phyloP scores from a whole-genome alignment of 2,888 invertebrate species.

The Salticus scenicus region DNA sequence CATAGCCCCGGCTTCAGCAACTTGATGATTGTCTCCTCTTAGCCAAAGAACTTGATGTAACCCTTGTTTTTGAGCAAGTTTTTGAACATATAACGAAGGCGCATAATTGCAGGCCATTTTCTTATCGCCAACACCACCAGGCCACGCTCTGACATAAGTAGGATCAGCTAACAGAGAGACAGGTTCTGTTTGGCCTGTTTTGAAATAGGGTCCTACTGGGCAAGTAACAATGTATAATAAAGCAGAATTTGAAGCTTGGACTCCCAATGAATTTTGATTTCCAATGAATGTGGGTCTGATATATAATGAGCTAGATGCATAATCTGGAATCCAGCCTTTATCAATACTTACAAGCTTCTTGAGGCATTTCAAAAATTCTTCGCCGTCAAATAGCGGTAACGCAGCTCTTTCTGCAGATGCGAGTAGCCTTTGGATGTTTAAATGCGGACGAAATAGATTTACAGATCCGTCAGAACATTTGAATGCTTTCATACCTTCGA shows the following conservation, averaged over 20 bases:
- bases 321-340: slow-evolving; percentile 97
- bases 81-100: slow-evolving; percentile 78
- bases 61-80: slow-evolving; percentile 85
- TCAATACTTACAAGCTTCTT: slow-evolving; percentile 91
- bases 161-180: slow-evolving; percentile 95
- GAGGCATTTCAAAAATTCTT: slow-evolving; percentile 90
- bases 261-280: slow-evolving; percentile 91
- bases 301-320: slow-evolving; percentile 90
- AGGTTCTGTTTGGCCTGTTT: slow-evolving; percentile 81
- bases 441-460: slow-evolving; percentile 93
- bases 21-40: slow-evolving; percentile 91
- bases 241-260: slow-evolving; percentile 89
- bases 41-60: slow-evolving; percentile 98
- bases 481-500: slow-evolving; percentile 99
- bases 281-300: slow-evolving; percentile 97
- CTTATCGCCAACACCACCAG: slow-evolving; percentile 91
- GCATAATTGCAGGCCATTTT: slow-evolving; percentile 91
- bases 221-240: slow-evolving; percentile 92
- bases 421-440: slow-evolving; percentile 96
- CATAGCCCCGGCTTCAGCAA: slow-evolving; percentile 99
- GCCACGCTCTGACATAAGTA: slow-evolving; percentile 85
- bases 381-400: slow-evolving; percentile 90
- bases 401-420: slow-evolving; percentile 87
- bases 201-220: slow-evolving; percentile 95
- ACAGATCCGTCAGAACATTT: slow-evolving; percentile 93